Evolutionary conservation across 2,888 invertebrate species (phyloP).

Genomic region (Drosophila paramelanica): DNA sequence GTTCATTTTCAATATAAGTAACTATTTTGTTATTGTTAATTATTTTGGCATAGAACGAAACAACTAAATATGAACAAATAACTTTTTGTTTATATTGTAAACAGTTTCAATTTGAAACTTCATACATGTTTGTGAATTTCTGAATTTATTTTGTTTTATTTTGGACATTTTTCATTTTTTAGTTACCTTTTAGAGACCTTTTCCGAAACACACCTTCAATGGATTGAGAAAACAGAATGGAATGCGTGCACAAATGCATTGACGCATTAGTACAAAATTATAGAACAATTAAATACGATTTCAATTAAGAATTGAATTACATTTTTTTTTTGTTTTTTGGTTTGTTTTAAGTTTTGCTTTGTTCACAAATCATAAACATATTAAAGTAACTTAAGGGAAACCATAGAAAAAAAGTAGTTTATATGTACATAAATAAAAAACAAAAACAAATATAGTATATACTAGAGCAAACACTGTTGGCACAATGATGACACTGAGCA

Average conservation of each 20-base stretch:
- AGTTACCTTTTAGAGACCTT: constrained; percentile 98
- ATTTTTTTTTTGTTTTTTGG: constrained; percentile 56
- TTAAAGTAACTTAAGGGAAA: constrained; percentile 40
- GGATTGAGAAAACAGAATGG: constrained; percentile 86
- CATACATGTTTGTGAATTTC: constrained; percentile 85
- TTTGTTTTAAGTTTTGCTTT: constrained; percentile 48
- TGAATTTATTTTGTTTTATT: constrained; percentile 71
- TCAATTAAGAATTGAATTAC: constrained; percentile 77
- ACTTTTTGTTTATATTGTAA: constrained; percentile 70
- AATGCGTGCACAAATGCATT: constrained; percentile 86
- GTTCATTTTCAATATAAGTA: constrained; percentile 50
- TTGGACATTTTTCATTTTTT: constrained; percentile 79
- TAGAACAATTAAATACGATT: constrained; percentile 85
- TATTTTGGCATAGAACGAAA: constrained; percentile 74
- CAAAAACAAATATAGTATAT: constrained; percentile 46
- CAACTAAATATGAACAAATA: constrained; percentile 81
- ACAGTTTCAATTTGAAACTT: constrained; percentile 79
- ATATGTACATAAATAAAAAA: constrained; percentile 25
- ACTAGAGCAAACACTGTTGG: constrained; percentile 72
- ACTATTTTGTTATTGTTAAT: constrained; percentile 58
- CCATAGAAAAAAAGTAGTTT: constrained; percentile 26
- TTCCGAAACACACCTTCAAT: constrained; percentile 96
- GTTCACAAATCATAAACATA: constrained; percentile 54
- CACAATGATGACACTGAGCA: constrained; percentile 72
- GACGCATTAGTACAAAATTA: constrained; percentile 86